Conservation (phyloP, 2,113 vertebrate genomes). For the Tympanuchus pallidicinctus region DNA sequence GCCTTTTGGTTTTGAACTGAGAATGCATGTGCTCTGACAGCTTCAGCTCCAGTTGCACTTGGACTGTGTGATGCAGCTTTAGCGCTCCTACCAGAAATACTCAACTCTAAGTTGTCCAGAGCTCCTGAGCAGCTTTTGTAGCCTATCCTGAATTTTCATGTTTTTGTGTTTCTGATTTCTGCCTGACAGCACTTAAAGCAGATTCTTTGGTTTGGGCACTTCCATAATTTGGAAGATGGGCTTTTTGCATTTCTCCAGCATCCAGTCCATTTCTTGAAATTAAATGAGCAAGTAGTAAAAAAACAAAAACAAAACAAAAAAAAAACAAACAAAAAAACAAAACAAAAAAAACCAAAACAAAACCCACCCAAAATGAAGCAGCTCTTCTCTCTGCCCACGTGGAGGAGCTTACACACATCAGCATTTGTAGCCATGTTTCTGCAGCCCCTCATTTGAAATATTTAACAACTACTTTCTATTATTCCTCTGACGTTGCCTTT, state of each 20-base stretch:
- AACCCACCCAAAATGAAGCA: neutral
- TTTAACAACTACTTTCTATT: neutral
- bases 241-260: neutral
- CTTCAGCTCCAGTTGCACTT: neutral
- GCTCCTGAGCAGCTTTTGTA: neutral
- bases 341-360: neutral
- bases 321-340: neutral
- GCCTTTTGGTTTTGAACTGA: neutral
- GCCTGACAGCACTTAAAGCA: neutral
- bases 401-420: neutral
- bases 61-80: neutral
- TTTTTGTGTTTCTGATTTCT: neutral
- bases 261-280: neutral
- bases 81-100: neutral
- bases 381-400: neutral
- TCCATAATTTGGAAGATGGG: neutral
- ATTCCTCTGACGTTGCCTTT: conserved; percentile 10
- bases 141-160: neutral
- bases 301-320: no score
- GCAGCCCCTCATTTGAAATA: conserved; percentile 16
- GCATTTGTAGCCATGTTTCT: conserved; percentile 8
- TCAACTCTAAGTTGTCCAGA: neutral
- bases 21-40: neutral
- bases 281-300: neutral
- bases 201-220: neutral